Evolutionary conservation across 2,113 vertebrate genomes (phyloP).

Genomic region (Zeus faber): DNA sequence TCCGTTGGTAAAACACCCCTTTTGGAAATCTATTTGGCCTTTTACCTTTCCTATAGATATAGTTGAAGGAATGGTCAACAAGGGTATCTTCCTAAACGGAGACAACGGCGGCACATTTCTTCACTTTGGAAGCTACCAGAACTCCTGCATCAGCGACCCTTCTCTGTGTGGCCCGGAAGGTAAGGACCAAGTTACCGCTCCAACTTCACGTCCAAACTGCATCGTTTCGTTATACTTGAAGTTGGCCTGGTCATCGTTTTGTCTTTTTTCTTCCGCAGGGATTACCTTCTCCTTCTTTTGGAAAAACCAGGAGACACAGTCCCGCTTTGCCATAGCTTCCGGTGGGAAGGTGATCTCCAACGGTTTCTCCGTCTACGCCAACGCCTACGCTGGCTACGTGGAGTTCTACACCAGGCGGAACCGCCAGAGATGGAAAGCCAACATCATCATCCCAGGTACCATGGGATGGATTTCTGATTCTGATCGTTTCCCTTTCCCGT

Average conservation of each 20-base stretch:
- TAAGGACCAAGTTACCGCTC: no score
- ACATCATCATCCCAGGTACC: slow-evolving; percentile 88
- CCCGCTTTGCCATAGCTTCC: slow-evolving; percentile 72
- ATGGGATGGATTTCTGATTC: no score
- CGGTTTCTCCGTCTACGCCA: slow-evolving; percentile 86
- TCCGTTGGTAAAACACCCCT: no score
- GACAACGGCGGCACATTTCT: slow-evolving; percentile 83
- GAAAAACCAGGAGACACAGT: slow-evolving; percentile 82
- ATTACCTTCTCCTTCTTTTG: slow-evolving; percentile 97
- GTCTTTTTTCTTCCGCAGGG: slow-evolving; percentile 73
- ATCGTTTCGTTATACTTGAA: no score
- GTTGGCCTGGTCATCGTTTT: neutral
- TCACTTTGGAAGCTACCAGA: slow-evolving; percentile 82
- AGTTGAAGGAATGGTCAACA: slow-evolving; percentile 91
- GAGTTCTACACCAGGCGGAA: slow-evolving; percentile 85
- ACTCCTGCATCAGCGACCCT: slow-evolving; percentile 89
- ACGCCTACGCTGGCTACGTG: slow-evolving; percentile 78
- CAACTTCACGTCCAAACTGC: no score
- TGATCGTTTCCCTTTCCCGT: no score
- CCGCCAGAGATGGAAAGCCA: slow-evolving; percentile 84
- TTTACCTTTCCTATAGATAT: slow-evolving; percentile 77
- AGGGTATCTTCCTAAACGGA: slow-evolving; percentile 85
- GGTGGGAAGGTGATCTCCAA: slow-evolving; percentile 89
- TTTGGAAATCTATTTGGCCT: slow-evolving; percentile 10
- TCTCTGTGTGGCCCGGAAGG: slow-evolving; percentile 86